Evolutionary conservation across 1,140 invertebrate species (phyloP).

Genomic region (Drosophila athabasca): DNA sequence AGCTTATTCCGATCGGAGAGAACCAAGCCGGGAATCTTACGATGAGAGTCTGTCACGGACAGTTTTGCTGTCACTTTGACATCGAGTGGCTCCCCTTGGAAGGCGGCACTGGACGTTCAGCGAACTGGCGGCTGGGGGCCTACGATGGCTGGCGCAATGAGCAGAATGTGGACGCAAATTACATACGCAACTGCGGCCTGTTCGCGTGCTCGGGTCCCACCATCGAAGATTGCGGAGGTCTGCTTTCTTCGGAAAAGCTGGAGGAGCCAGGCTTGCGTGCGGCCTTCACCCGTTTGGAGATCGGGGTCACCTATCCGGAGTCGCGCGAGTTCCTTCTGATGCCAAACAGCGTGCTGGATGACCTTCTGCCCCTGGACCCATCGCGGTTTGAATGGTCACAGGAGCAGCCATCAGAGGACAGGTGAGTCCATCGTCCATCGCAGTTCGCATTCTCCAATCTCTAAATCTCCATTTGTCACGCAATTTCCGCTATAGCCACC

Average conservation of each 20-base stretch:
- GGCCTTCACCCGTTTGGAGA: slow-evolving; percentile 40
- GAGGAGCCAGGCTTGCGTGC: slow-evolving; percentile 4
- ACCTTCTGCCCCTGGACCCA: slow-evolving; percentile 59
- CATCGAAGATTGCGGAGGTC: slow-evolving; percentile 57
- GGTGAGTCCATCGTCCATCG: slow-evolving; percentile 13
- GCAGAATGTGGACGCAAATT: slow-evolving; percentile 45
- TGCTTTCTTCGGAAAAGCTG: slow-evolving; percentile 12
- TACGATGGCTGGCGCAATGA: slow-evolving; percentile 70
- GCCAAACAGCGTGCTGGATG: slow-evolving; percentile 54
- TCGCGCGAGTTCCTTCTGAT: slow-evolving; percentile 45
- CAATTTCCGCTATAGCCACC: slow-evolving; percentile 35
- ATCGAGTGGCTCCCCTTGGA: slow-evolving; percentile 29
- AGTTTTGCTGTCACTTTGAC: slow-evolving; percentile 68
- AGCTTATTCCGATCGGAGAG: slow-evolving; percentile 15
- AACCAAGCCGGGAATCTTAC: not conserved
- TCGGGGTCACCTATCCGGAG: slow-evolving; percentile 51
- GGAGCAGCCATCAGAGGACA: slow-evolving; percentile 2
- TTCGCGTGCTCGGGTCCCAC: slow-evolving; percentile 59
- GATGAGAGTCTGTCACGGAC: slow-evolving; percentile 33
- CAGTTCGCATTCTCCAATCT: not conserved
- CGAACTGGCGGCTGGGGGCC: slow-evolving; percentile 56
- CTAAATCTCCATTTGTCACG: too few relatives aligned
- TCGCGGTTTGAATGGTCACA: slow-evolving; percentile 53
- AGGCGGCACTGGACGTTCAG: not conserved
- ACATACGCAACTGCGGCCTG: slow-evolving; percentile 62